Conservation (phyloP, 2,797 vertebrate species). For the Chrosomus eos region DNA sequence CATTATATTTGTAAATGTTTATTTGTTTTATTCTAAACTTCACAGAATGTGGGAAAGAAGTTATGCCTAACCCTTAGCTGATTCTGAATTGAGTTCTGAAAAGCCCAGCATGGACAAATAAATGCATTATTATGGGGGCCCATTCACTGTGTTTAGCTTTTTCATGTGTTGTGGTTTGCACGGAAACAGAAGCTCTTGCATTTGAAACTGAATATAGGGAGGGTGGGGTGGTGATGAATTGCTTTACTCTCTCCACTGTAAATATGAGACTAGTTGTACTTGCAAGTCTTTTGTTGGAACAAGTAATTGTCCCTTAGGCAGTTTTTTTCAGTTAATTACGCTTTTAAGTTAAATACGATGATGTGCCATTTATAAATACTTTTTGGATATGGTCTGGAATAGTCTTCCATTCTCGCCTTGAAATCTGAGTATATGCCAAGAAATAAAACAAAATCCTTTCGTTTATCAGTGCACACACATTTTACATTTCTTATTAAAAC, state of each 20-base stretch:
- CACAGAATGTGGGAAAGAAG: neutral
- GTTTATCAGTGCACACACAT: neutral
- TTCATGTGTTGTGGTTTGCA: slow-evolving; percentile 22
- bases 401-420: neutral
- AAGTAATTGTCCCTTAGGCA: neutral
- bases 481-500: slow-evolving; percentile 26
- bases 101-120: neutral
- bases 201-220: slow-evolving; percentile 27
- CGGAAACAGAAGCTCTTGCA: slow-evolving; percentile 12
- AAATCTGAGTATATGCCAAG: neutral
- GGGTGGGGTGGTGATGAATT: slow-evolving; percentile 33
- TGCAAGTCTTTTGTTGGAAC: slow-evolving; percentile 33
- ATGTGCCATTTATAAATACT: neutral
- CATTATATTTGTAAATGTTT: neutral
- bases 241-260: slow-evolving; percentile 22
- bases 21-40: neutral
- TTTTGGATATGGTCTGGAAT: slow-evolving; percentile 3
- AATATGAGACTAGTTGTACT: slow-evolving; percentile 32
- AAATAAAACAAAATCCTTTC: neutral
- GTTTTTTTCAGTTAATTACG: neutral
- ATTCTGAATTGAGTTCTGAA: neutral
- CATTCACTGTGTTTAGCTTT: slow-evolving; percentile 12
- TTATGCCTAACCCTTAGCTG: neutral
- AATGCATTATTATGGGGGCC: neutral
- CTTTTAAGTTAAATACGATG: neutral